These are phyloP conservation scores for Apteryx owenii DNA, from an alignment of 2,113 vertebrate species.

Conservation along the genomic window DNA sequence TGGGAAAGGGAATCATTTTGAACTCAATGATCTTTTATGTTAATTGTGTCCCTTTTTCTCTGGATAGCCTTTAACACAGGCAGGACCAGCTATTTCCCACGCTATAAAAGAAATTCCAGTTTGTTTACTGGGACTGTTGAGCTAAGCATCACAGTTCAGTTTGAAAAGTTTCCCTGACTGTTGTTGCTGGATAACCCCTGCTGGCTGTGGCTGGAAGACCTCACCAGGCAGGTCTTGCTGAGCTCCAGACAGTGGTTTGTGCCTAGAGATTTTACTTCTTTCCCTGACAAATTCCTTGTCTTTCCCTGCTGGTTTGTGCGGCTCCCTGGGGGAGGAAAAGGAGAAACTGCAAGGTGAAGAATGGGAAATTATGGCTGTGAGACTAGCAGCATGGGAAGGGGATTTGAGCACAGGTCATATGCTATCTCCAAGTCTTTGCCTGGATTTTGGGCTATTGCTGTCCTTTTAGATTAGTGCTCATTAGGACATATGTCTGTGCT, in stretches of 20 bases:
- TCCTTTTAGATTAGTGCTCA: not conserved
- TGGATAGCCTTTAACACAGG: not conserved
- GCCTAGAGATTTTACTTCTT: not conserved
- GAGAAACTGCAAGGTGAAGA: not conserved
- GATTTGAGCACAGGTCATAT: not conserved
- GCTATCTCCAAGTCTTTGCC: not conserved
- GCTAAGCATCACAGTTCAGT: not conserved
- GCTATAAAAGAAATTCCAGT: not conserved
- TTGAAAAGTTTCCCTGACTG: not conserved
- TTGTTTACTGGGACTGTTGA: not conserved
- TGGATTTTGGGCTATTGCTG: not conserved
- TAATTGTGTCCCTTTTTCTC: not conserved
- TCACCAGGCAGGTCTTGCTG: not conserved
- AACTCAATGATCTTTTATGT: not conserved
- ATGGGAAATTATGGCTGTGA: not conserved
- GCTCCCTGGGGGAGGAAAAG: not conserved
- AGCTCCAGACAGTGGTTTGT: not conserved
- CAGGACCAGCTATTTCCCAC: not conserved
- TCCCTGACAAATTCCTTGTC: not conserved
- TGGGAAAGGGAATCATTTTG: not conserved
- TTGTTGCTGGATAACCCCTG: not conserved
- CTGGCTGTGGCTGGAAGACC: not conserved
- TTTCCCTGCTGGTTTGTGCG: not conserved
- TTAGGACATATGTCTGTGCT: not conserved
- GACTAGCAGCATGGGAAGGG: not conserved